Evolutionary conservation across 2,888 invertebrate species (phyloP), one percentile per base, ranked within the genome.

Genomic region (Agriopis aurantiaria): DNA sequence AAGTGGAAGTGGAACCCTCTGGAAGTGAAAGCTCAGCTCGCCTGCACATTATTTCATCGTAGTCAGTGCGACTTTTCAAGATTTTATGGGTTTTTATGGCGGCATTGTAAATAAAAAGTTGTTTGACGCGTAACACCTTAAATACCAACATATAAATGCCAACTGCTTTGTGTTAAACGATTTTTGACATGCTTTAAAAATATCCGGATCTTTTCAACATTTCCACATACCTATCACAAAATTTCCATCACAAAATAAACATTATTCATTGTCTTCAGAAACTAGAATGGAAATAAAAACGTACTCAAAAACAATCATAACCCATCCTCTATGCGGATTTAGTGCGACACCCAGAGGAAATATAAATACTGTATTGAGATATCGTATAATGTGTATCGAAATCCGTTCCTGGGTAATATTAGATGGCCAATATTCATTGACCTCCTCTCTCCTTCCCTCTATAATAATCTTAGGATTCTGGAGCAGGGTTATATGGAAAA

Each of bases 361-460:
- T 90, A 91, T 91, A 91, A 91, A 92, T 91, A 91, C 87, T 78
- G 87, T 87, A 91, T 91, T 90, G 91, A 92, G 91, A 92, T 91
- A 92, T 89, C 88, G 86, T 81, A 89, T 91, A 91, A 91, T 90
- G 85, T 88, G 87, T 90, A 91, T 91, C 87, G 89, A 84, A 89
- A 90, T 90, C 88, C 85, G 82, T 85, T 82, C 82, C 85, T 78
- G 79, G 79, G 85, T 84, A 84, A 82, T 85, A 81, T 83, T 79
- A 85, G 81, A 75, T 71, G 81, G 70, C 91, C 86, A 87, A 69
- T 69, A 52, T 73, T 60, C 8, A 4, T 12, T 73, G 89, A 10
- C 88, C 79, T 40, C 79, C 75, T 49, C 71, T 52, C 77, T 75
- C 69, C 76, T 74, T 68, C 58, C 17, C 14, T 6, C 8, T 43